Evolutionary conservation across 2,888 invertebrate species (phyloP).

Genomic region (Volucella inanis): DNA sequence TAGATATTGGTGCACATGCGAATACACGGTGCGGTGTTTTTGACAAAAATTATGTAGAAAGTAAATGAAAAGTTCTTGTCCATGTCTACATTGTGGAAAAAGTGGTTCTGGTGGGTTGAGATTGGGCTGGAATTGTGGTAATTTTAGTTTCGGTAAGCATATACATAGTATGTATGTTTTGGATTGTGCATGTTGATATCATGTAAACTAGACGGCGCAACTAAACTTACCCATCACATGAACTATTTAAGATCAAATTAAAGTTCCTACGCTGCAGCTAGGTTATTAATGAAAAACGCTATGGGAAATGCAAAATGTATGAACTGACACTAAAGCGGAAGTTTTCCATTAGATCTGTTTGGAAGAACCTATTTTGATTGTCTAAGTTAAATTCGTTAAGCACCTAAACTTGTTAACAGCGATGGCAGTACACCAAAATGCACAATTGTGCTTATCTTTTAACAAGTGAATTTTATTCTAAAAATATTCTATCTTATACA

Average conservation of each 20-base stretch:
- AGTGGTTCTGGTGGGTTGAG: constrained; percentile 15
- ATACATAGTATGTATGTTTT: too few relatives aligned
- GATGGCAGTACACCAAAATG: too few relatives aligned
- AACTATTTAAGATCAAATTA: constrained; percentile 58
- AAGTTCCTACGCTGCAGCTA: constrained; percentile 38
- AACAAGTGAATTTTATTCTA: too few relatives aligned
- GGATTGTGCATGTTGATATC: constrained; percentile 39
- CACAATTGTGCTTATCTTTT: too few relatives aligned
- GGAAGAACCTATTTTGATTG: too few relatives aligned
- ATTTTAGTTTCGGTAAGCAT: constrained; percentile 44
- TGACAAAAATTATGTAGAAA: constrained; percentile 55
- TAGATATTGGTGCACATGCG: constrained; percentile 18
- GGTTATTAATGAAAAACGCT: constrained; percentile 32
- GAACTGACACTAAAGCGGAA: background rate
- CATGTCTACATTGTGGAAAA: constrained; percentile 61
- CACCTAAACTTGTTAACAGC: too few relatives aligned
- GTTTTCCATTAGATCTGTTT: background rate
- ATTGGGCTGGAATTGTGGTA: constrained; percentile 41
- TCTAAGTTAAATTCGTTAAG: too few relatives aligned
- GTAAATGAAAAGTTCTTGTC: constrained; percentile 60
- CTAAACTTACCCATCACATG: constrained; percentile 39
- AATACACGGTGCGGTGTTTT: constrained; percentile 5
- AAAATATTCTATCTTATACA: too few relatives aligned
- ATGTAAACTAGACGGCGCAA: constrained; percentile 55
- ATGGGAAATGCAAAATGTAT: background rate